These are phyloP conservation scores for Anorthoa munda DNA, from an alignment of 2,888 invertebrate species.

Conservation along the genomic window DNA sequence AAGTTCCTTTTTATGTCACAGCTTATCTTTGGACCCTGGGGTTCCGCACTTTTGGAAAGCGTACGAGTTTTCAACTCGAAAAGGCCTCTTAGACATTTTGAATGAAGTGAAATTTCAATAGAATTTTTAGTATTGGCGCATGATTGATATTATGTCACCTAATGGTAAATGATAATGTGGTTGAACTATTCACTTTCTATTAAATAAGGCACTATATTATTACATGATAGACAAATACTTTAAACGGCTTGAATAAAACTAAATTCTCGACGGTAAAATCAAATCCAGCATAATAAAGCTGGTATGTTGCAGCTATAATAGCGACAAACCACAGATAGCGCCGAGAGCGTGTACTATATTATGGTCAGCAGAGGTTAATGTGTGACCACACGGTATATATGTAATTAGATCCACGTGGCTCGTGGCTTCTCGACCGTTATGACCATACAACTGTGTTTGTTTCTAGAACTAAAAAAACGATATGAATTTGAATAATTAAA, in stretches of 20 bases:
- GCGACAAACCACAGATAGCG: slow-evolving; percentile 33
- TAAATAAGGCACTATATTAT: background rate
- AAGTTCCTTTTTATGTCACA: background rate
- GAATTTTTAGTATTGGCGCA: too few relatives aligned
- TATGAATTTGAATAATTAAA: background rate
- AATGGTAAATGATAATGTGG: too few relatives aligned
- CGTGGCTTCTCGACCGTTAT: slow-evolving; percentile 7
- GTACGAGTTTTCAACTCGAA: background rate
- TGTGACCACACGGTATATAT: slow-evolving; percentile 17
- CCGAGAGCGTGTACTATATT: slow-evolving; percentile 26
- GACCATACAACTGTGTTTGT: background rate
- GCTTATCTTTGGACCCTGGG: background rate
- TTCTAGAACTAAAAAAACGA: background rate
- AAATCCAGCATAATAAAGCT: background rate
- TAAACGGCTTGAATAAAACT: background rate
- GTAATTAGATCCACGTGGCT: slow-evolving; percentile 18
- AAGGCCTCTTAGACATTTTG: background rate
- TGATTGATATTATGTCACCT: too few relatives aligned
- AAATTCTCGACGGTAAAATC: background rate
- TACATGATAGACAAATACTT: background rate
- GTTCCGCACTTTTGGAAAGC: background rate
- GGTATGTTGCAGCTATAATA: slow-evolving; percentile 14
- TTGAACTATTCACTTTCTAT: background rate
- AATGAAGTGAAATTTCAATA: background rate
- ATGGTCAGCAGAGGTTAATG: slow-evolving; percentile 32